Base-by-base conservation (phyloP, 1,140 invertebrate species). In the Brachionus koreanus region DNA sequence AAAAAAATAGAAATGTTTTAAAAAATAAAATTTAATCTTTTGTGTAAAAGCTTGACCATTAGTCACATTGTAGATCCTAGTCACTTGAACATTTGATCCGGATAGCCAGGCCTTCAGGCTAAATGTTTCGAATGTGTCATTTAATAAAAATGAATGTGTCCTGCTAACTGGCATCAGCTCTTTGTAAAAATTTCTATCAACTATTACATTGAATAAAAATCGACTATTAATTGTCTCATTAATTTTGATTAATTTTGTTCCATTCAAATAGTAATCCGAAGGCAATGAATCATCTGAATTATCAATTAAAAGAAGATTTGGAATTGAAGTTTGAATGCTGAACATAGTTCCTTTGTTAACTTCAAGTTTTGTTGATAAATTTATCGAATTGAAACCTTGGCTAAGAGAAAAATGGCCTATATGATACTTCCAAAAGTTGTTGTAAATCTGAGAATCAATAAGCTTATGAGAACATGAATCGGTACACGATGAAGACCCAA, bases 51-150 rank as follows among this genome's bases (percentile, higher is more conserved):
- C 6, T 35, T 65, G 25, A 67, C 63, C 12, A n/a, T 67, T 37
- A n/a, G 63, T 67, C 9, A 67, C 63, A 67, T 67, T 67, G n/a
- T 67, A 67, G 10, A n/a, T 29, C 33, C 63, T 67, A n/a, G 10
- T 35, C 35, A 67, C 5, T 0, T 33, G 3, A 35, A 37, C 13
- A 67, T 37, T 67, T 5, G 63, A 67, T 13, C 35, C 63, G 3
- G 35, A 37, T 7, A 67, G 10, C 25, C 63, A 35, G 29, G 35
- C 35, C 33, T 5, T 13, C 0, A 67, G n/a, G 7, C 63, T 33
- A 35, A 35, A 67, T 5, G 29, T 33, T 13, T 37, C 25, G 10
- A 33, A 67, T n/a, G 63, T 35, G 7, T 67, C 35, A n/a, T 67
- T 67, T 35, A 67, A 2, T 16, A 67, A 67, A 37, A 12, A n/a